phyloP scores from a whole-genome alignment of 2,113 vertebrate genomes.

The Marmota monax region DNA sequence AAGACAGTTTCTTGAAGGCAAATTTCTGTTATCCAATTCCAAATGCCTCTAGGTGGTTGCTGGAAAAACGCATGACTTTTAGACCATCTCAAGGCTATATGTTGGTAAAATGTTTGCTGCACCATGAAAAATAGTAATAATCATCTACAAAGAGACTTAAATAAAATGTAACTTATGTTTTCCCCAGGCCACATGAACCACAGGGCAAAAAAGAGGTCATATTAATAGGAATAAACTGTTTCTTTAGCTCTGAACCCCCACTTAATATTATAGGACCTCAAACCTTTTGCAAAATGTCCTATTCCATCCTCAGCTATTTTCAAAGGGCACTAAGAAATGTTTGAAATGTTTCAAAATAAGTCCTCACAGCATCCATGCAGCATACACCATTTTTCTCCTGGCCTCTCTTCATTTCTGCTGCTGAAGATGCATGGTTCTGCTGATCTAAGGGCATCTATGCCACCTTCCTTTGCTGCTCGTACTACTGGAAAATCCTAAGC shows the following conservation, averaged over 20 bases:
- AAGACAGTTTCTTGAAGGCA: constrained; percentile 15
- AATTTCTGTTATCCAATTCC: constrained; percentile 40
- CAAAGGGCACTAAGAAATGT: not conserved
- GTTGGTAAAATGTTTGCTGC: not conserved
- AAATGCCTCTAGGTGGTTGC: not conserved
- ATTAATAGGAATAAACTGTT: not conserved
- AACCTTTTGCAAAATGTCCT: not conserved
- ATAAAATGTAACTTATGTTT: constrained; percentile 22
- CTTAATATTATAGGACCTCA: not conserved
- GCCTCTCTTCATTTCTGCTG: not conserved
- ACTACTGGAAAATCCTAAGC: not conserved
- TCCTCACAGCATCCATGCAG: not conserved
- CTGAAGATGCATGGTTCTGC: not conserved
- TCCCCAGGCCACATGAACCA: not conserved
- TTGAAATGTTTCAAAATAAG: not conserved
- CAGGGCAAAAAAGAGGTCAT: not conserved
- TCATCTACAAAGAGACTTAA: not conserved
- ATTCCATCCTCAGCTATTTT: not conserved
- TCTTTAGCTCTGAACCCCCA: not conserved
- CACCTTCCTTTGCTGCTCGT: not conserved
- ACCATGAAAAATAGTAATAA: not conserved
- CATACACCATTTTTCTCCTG: not conserved
- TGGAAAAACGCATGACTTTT: not conserved
- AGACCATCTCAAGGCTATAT: not conserved
- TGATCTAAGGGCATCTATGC: not conserved